Percentiles rank a stretch among this genome's conserved stretches.
Evolutionary conservation across 2,888 invertebrate genomes (phyloP).

Genomic region (Nephrotoma appendiculata): DNA sequence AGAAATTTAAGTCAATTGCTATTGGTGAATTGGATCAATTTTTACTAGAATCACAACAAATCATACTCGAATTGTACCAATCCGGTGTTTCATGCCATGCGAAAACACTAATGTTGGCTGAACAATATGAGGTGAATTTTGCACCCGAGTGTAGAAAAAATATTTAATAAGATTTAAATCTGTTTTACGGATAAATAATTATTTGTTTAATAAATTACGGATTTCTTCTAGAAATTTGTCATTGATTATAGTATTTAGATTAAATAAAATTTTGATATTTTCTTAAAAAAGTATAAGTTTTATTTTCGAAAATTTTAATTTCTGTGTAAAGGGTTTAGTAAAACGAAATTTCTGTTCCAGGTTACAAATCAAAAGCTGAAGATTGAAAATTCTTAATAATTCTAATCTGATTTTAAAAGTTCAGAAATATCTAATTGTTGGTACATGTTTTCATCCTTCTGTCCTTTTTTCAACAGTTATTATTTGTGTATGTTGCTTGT

Average conservation of each 20-base stretch:
- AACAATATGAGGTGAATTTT: background rate
- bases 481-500: too few species aligned
- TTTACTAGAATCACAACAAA: background rate
- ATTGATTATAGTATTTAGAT: background rate
- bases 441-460: too few species aligned
- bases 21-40: background rate
- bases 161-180: background rate
- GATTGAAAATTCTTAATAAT: too few species aligned
- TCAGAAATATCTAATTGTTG: too few species aligned
- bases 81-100: background rate
- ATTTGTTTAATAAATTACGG: background rate
- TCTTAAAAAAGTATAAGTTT: background rate
- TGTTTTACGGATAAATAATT: background rate
- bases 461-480: too few species aligned
- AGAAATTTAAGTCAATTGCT: background rate
- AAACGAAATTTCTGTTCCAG: too few species aligned
- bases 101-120: background rate
- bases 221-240: background rate
- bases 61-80: background rate
- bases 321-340: too few species aligned
- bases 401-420: too few species aligned
- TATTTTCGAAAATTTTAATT: too few species aligned
- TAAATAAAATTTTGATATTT: background rate
- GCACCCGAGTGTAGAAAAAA: background rate
- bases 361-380: too few species aligned